Evolutionary conservation across 2,113 vertebrate genomes (phyloP).

Genomic region (Epinephelus lanceolatus): DNA sequence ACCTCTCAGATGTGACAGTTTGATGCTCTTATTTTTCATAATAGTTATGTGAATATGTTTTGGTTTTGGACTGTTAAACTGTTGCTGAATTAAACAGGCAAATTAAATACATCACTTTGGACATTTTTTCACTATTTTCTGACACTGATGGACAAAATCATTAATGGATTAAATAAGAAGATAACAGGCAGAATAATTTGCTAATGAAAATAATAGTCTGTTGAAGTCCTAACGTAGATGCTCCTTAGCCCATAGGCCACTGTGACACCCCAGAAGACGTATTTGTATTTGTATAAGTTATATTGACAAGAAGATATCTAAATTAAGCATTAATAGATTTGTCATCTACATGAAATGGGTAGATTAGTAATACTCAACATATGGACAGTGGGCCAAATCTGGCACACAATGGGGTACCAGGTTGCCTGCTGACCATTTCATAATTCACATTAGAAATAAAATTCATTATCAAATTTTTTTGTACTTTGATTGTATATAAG

Average conservation of each 20-base stretch:
- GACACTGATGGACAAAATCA: background rate
- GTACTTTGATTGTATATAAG: too few species aligned
- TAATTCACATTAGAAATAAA: too few species aligned
- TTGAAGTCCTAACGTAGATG: background rate
- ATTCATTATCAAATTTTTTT: too few species aligned
- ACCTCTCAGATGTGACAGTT: fast-evolving
- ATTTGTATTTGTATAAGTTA: background rate
- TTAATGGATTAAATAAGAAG: background rate
- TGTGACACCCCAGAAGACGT: background rate
- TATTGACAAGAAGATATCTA: too few species aligned
- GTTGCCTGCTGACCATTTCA: too few species aligned
- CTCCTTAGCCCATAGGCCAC: background rate
- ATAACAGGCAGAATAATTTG: background rate
- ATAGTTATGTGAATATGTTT: background rate
- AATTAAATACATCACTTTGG: background rate
- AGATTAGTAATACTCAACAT: too few species aligned
- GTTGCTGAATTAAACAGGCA: background rate
- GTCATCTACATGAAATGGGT: too few species aligned
- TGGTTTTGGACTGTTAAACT: background rate
- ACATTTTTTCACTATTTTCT: background rate
- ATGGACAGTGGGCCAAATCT: too few species aligned
- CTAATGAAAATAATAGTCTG: background rate
- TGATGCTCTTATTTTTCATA: background rate
- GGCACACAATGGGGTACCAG: too few species aligned
- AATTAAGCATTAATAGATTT: background rate